phyloP scores from a whole-genome alignment of 2,113 vertebrate genomes.

The Toxotes chatareus region DNA sequence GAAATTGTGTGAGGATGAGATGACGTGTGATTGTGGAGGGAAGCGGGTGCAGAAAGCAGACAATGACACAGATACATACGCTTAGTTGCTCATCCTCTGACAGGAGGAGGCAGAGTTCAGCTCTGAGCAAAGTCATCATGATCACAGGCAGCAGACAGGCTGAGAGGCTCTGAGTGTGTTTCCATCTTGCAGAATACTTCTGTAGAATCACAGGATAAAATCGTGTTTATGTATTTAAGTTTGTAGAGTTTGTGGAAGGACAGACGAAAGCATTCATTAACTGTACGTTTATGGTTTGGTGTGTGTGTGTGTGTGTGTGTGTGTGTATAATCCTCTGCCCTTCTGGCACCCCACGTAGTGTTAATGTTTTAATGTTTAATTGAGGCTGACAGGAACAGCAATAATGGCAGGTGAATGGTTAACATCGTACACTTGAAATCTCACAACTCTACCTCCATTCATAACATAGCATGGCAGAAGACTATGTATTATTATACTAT shows the following conservation, averaged over 20 bases:
- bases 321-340: neutral
- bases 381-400: conserved; percentile 33
- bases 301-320: neutral
- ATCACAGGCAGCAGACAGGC: conserved; percentile 19
- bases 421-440: conserved; percentile 39
- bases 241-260: neutral
- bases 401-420: conserved; percentile 65
- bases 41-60: conserved; percentile 40
- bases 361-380: conserved; percentile 72
- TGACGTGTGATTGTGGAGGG: conserved; percentile 41
- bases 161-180: neutral
- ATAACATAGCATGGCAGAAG: neutral
- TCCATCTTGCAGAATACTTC: neutral
- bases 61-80: conserved; percentile 68
- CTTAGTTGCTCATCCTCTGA: conserved; percentile 48
- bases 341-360: neutral
- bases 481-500: neutral
- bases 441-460: conserved; percentile 40
- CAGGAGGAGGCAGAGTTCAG: conserved; percentile 38
- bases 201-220: neutral
- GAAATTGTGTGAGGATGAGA: conserved; percentile 39
- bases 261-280: neutral
- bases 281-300: neutral
- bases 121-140: conserved; percentile 22
- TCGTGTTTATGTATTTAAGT: neutral